A percentile compares a stretch with the other conserved stretches of the same genome.
These are phyloP conservation scores for Polyergus mexicanus DNA, from an alignment of 1,140 invertebrate genomes.

Conservation along the genomic window DNA sequence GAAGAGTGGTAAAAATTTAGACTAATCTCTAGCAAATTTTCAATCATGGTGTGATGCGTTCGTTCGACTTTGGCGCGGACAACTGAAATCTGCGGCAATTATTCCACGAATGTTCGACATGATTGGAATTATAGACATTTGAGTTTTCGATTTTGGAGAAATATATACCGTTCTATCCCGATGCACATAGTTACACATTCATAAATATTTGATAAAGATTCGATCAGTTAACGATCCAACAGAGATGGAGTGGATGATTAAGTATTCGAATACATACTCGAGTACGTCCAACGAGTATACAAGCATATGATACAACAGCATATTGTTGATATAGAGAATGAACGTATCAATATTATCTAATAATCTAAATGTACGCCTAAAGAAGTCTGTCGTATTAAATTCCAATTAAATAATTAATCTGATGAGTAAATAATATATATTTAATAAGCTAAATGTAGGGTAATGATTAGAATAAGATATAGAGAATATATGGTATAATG, in stretches of 20 bases:
- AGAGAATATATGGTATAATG: not conserved
- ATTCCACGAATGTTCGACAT: slow-evolving; percentile 36
- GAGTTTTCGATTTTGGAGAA: slow-evolving; percentile 43
- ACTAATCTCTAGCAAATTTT: slow-evolving; percentile 18
- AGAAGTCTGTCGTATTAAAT: not conserved
- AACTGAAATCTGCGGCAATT: slow-evolving; percentile 46
- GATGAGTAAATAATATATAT: not conserved
- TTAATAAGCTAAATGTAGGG: not conserved
- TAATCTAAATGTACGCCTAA: not conserved
- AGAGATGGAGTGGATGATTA: slow-evolving; percentile 42
- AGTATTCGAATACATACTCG: slow-evolving; percentile 20
- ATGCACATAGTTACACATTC: slow-evolving; percentile 42
- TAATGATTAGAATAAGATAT: not conserved
- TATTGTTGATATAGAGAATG: not conserved
- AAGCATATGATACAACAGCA: not conserved
- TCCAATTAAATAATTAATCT: slow-evolving; percentile 38
- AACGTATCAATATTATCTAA: slow-evolving; percentile 19
- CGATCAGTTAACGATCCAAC: slow-evolving; percentile 16
- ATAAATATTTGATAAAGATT: slow-evolving; percentile 48
- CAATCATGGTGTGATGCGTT: not conserved
- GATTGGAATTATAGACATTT: slow-evolving; percentile 56
- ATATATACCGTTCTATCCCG: slow-evolving; percentile 2
- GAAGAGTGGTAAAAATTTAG: not conserved
- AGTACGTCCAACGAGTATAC: not conserved
- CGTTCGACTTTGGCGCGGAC: not conserved